Evolutionary conservation across 37 sponge, comb jelly and placozoan species (phyloP), one percentile per base, ranked within the genome.

Genomic region (Tethya wilhelma): DNA sequence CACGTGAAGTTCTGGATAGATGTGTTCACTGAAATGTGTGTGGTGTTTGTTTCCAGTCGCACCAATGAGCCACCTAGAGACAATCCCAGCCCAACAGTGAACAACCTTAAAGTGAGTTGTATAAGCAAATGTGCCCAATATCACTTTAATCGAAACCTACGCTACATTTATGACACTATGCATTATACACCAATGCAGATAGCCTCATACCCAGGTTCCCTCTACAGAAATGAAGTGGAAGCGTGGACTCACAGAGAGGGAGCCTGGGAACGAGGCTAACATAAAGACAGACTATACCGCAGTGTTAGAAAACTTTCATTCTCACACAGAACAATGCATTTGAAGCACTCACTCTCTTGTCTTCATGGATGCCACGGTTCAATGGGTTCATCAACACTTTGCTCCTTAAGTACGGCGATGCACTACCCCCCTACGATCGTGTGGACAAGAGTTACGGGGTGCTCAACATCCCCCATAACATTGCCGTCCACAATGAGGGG

Each of bases 1-100:
- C 81, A 92, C 71, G 85, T 84, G 38, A 92, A 92, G 81, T 29
- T 80, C 44, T 92, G 93, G 93, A 43, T 92, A 19, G 93, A 87
- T 59, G 19, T 79, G 17, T 71, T 78, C 59, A 73, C 81, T 39
- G 76, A 80, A 2, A 44, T 36, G 26, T 92, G 93, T 80, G 69
- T 44, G 14, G 44, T 87, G 7, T 56, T 59, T 33, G 32, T 1
- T 11, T 37, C 59, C 6, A 92, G 80, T 70, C 67, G 85, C 34
- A 92, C 93, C 0, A 76, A 19, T 19, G 85, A 92, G 71, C 12
- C 26, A 17, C 83, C 75, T 2, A 59, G 73, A 22, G 77, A 68
- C 32, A 70, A 63, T 62, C 77, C 67, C 0, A 71, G 30, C 28
- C 67, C 45, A 32, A 37, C 45, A 0, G 28, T 72, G 33, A 71